Base-by-base conservation (phyloP, 30 jellyfish, hydroid and myxozoan genomes). In the Aurelia coerulea region DNA sequence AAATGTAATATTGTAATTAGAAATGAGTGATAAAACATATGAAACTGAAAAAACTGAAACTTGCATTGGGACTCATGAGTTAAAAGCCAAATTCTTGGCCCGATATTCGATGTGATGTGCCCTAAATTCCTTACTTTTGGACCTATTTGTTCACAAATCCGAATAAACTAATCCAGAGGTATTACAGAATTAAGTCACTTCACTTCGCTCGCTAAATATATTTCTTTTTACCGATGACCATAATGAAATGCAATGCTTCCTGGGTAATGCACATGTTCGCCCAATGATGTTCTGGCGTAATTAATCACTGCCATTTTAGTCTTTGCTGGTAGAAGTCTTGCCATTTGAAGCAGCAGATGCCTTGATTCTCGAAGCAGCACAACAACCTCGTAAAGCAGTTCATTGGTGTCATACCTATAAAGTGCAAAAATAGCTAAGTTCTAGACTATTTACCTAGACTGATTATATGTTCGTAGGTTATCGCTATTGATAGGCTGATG, bases 291-390 rank as follows among this genome's bases (percentile, higher is more conserved):
- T 3, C 29, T 51, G 32, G 62, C 81, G 32, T 42, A 65, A 41
- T 49, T 79, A 1, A 79, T 65, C 49, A 83, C 86, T 17, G 86
- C 74, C 58, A 83, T 59, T 62, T 72, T 83, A 31, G 74, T 29
- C 65, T 46, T 71, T 41, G 92, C 1, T 8, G 92, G 92, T 56
- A 83, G 34, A 68, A 68, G 80, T 32, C 17, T 72, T 17, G 92
- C 86, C 14, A 83, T 46, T 72, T 62, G 72, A 54, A 71, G n/a
- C 50, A 69, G 73, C 15, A 83, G 63, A 18, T 42, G 41, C 6
- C 50, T 75, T 6, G 86, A 71, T 3, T 37, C 81, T 59, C 74
- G 81, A 10, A 83, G 63, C 84, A 83, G 42, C 13, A 73, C 74
- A 5, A 83, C 86, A 0, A 83, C 74, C 54, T 83, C 92, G 29